phyloP scores from a whole-genome alignment of 2,888 invertebrate genomes.

The Caenorhabditis plicata region DNA sequence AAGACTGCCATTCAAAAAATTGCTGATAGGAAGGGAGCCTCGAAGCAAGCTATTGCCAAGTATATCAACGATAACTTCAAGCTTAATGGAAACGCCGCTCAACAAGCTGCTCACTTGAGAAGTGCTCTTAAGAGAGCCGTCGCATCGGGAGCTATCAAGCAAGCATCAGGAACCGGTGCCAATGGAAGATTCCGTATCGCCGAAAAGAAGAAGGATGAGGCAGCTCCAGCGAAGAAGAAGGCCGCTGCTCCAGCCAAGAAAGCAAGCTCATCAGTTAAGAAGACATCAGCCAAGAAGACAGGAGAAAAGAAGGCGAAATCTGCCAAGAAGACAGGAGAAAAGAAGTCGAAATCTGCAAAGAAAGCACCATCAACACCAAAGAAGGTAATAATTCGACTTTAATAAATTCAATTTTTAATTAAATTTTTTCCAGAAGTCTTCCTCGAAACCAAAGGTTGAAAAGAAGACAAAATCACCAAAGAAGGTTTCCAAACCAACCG shows the following conservation, averaged over 20 bases:
- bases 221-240: slow-evolving; percentile 8
- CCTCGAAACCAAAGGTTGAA: slow-evolving; percentile 17
- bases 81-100: slow-evolving; percentile 58
- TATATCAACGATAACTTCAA: slow-evolving; percentile 67
- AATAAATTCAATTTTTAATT: too few species aligned
- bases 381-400: too few species aligned
- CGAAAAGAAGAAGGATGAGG: slow-evolving; percentile 22
- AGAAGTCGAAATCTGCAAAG: slow-evolving; percentile 27
- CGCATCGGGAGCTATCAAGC: slow-evolving; percentile 66
- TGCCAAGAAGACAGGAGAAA: slow-evolving; percentile 30
- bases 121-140: slow-evolving; percentile 67
- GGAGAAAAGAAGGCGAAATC: slow-evolving; percentile 41
- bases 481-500: slow-evolving; percentile 29
- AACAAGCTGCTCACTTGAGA: slow-evolving; percentile 67
- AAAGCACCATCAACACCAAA: too few species aligned
- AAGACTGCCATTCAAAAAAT: slow-evolving; percentile 66
- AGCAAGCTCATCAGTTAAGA: background rate
- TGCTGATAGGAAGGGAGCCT: slow-evolving; percentile 68
- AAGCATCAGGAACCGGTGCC: slow-evolving; percentile 56
- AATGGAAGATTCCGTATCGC: slow-evolving; percentile 48
- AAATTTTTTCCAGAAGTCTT: too few species aligned
- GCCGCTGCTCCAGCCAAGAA: slow-evolving; percentile 2
- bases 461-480: slow-evolving; percentile 46
- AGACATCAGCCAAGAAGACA: slow-evolving; percentile 3
- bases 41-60: slow-evolving; percentile 68